phyloP scores from a whole-genome alignment of 1,140 invertebrate genomes.

The Stenopsyche tienmushanensis region DNA sequence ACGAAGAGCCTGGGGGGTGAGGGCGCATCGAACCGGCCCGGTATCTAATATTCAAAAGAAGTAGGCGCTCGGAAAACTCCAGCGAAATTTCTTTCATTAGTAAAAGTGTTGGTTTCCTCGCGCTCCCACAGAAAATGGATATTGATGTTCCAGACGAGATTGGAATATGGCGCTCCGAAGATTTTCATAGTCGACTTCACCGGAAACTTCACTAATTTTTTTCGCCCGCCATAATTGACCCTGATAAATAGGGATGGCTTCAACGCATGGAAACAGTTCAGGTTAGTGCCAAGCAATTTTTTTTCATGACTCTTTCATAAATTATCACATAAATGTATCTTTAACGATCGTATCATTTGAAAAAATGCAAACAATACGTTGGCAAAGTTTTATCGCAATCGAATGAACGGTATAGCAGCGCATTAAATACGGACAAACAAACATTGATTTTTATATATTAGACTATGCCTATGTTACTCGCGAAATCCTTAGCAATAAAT shows the following conservation, averaged over 20 bases:
- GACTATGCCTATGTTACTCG: too few species aligned
- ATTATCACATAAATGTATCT: too few species aligned
- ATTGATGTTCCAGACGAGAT: conserved; percentile 32
- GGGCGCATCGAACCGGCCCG: conserved; percentile 1
- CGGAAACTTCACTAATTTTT: too few species aligned
- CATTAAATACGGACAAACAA: too few species aligned
- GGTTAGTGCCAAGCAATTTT: too few species aligned
- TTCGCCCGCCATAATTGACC: background rate
- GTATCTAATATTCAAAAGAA: conserved; percentile 37
- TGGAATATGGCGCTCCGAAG: conserved; percentile 15
- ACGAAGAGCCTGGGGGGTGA: background rate
- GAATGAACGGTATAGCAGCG: too few species aligned
- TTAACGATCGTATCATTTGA: too few species aligned
- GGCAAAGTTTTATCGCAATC: too few species aligned
- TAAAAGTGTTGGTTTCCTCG: conserved; percentile 22
- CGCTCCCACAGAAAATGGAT: conserved; percentile 21
- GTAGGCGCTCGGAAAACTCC: conserved; percentile 4
- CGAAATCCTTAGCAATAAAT: too few species aligned
- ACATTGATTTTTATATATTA: too few species aligned
- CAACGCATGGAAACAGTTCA: background rate
- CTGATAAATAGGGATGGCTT: background rate
- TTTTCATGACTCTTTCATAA: too few species aligned
- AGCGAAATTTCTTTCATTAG: conserved; percentile 36
- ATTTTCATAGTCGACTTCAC: background rate
- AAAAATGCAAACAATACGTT: too few species aligned